Percentiles rank a stretch among this genome's conserved stretches.
Evolutionary conservation across 2,113 vertebrate species (phyloP).

Genomic region (Delphinapterus leucas): DNA sequence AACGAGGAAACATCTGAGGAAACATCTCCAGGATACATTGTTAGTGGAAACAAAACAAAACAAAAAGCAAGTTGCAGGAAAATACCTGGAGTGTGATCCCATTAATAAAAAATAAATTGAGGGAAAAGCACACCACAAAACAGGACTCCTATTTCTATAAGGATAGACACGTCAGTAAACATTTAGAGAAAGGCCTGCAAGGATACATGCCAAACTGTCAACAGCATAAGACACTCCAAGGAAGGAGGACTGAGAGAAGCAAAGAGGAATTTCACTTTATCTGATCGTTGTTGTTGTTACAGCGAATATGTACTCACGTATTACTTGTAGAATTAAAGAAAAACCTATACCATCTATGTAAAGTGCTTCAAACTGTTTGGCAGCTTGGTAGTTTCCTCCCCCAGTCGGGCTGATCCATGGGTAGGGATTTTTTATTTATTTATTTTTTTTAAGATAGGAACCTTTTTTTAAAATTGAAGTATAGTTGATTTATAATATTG

Average conservation of each 20-base stretch:
- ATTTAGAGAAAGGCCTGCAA: neutral
- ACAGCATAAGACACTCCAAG: neutral
- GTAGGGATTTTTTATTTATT: neutral
- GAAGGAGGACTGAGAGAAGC: neutral
- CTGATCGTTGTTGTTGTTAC: neutral
- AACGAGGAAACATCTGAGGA: neutral
- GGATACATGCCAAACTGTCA: neutral
- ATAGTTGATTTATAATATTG: neutral
- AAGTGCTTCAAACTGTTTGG: neutral
- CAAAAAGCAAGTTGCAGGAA: neutral
- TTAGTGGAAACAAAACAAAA: neutral
- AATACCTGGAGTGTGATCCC: neutral
- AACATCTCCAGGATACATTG: neutral
- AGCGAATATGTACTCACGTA: accelerated
- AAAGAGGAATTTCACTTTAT: neutral
- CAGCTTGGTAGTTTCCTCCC: neutral
- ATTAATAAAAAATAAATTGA: neutral
- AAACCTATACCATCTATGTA: neutral
- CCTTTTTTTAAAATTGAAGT: neutral
- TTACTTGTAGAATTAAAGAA: too few relatives aligned
- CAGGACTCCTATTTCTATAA: neutral
- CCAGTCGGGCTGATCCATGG: neutral
- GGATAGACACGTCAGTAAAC: neutral
- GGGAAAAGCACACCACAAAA: neutral
- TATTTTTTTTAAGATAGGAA: neutral